Conservation (phyloP, 2,797 vertebrate genomes). For the Manis pentadactyla region DNA sequence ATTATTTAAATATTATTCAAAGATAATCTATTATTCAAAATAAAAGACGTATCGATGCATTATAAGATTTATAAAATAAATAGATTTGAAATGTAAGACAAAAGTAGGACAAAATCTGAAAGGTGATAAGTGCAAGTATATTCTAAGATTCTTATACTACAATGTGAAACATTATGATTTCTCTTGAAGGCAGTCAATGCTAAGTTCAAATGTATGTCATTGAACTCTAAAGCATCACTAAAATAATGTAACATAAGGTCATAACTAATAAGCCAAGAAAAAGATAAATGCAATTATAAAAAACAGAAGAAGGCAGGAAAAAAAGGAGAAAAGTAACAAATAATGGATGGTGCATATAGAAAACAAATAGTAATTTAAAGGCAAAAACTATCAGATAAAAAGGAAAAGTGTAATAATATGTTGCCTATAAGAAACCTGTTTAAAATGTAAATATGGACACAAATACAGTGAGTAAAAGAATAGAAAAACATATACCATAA, state of each 20-base stretch:
- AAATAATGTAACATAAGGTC: neutral
- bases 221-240: neutral
- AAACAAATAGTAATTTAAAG: neutral
- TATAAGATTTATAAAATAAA: neutral
- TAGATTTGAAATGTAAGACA: neutral
- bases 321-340: neutral
- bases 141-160: neutral
- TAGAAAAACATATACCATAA: neutral
- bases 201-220: neutral
- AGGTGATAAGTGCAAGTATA: neutral
- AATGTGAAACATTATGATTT: neutral
- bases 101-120: neutral
- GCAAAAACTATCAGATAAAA: neutral
- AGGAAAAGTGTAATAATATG: neutral
- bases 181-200: neutral
- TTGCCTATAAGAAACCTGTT: neutral
- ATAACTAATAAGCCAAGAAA: neutral
- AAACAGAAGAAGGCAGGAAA: neutral
- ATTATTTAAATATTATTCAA: neutral
- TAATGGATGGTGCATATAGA: neutral
- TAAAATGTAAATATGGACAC: neutral
- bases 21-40: neutral
- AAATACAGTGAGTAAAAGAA: neutral
- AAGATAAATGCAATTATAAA: neutral
- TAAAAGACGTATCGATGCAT: neutral